phyloP scores from a whole-genome alignment of 1,140 invertebrate species.

The Papilio helenus region DNA sequence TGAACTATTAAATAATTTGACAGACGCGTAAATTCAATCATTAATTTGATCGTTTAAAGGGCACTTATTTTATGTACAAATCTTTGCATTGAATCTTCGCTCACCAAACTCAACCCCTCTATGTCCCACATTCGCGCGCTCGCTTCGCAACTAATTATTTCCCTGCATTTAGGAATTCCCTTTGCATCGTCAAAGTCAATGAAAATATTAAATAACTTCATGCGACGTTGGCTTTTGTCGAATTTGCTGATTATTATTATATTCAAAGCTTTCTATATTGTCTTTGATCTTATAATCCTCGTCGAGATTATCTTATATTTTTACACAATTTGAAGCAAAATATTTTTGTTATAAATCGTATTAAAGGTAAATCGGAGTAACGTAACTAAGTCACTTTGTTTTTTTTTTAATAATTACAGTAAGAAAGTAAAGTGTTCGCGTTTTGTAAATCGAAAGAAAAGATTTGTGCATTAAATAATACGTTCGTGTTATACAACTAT shows the following conservation, averaged over 20 bases:
- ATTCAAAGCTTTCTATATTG: not conserved
- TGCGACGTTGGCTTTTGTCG: slow-evolving; percentile 43
- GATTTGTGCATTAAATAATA: not conserved
- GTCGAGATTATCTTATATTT: not conserved
- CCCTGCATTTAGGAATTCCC: slow-evolving; percentile 74
- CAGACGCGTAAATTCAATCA: no score
- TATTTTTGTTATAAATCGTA: not conserved
- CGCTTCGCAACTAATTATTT: slow-evolving; percentile 75
- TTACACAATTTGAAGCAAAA: not conserved
- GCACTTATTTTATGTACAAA: no score
- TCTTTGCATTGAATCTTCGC: not conserved
- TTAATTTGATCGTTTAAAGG: no score
- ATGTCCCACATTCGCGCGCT: slow-evolving; percentile 33
- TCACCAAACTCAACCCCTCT: slow-evolving; percentile 3
- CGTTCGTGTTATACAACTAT: no score
- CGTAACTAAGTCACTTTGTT: not conserved
- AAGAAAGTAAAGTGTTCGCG: not conserved
- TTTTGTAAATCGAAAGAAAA: not conserved
- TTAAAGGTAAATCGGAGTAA: not conserved
- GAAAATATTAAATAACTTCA: slow-evolving; percentile 73
- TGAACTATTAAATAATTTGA: no score
- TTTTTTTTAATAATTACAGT: not conserved
- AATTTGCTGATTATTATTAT: slow-evolving; percentile 29
- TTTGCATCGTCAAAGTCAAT: slow-evolving; percentile 70
- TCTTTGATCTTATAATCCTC: not conserved